Evolutionary conservation across 2,888 invertebrate species (phyloP), one percentile per base, ranked within the genome.

Genomic region (Brachynemurus nebulosus): DNA sequence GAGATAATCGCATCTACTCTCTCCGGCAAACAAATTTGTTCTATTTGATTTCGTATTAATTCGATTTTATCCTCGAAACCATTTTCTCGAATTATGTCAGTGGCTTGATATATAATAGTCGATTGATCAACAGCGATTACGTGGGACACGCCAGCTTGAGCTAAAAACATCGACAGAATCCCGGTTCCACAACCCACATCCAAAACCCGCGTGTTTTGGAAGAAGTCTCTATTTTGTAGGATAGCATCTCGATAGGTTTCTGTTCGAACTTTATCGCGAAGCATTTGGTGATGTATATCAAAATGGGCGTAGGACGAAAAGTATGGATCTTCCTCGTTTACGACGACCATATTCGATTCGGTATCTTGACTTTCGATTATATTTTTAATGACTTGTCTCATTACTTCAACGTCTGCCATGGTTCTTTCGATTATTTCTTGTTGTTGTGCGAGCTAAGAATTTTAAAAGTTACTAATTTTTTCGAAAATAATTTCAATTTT

Each of bases 121-220:
- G 97, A 97, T 62, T 91, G 91, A 63, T 98, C 98, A 51, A 98
- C 78, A 53, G 91, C 96, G 59, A 86, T 82, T 4, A 98, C 90
- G 65, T 74, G 78, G 47, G 76, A 72, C 34, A 97, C 97, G 19
- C 95, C 96, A 17, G 95, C 91, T 58, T 86, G 80, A 9, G 93
- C 95, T 51, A 91, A 86, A 70, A 99, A 98, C 90, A 99, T 93
- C 11, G 95, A 95, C 18, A 99, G 68, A 53, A 98, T 96, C 20
- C 93, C 91, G 1, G 97, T 97, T 18, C 98, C 98, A 65, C 96
- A 96, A 25, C 98, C 98, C 45, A 99, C 80, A 69, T 98, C 98
- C 47, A 98, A 67, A 16, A 98, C 89, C 17, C 76, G 67, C 65
- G 91, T 91, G 33, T 76, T 79, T 54, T 69, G 68, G 42, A 93